These are phyloP conservation scores for Prorops nasuta DNA, from an alignment of 1,140 invertebrate genomes.

Conservation along the genomic window DNA sequence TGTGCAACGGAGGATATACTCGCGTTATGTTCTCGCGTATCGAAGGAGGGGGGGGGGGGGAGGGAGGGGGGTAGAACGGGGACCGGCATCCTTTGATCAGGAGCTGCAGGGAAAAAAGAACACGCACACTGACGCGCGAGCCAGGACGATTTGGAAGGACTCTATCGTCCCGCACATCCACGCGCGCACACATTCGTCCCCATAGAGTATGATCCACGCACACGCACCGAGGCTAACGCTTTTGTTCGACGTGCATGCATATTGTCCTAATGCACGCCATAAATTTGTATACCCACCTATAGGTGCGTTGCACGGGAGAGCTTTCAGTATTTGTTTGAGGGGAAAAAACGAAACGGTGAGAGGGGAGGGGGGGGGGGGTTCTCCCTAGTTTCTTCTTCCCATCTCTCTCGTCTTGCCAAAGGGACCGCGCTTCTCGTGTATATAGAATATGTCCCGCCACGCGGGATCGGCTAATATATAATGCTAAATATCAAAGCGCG, in stretches of 20 bases:
- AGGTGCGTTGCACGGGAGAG: slow-evolving; percentile 18
- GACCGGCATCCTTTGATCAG: slow-evolving; percentile 34
- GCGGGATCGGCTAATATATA: too few species aligned
- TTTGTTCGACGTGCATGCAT: slow-evolving; percentile 32
- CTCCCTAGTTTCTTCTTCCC: neutral
- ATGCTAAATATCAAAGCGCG: too few species aligned
- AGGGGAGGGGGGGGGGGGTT: neutral
- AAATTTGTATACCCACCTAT: slow-evolving; percentile 27
- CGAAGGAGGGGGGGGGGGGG: neutral
- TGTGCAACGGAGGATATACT: slow-evolving; percentile 13
- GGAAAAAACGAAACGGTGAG: neutral
- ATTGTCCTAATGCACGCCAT: slow-evolving; percentile 35
- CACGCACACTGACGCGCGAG: neutral
- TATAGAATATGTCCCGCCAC: too few species aligned
- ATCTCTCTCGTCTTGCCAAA: too few species aligned
- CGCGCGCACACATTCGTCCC: neutral
- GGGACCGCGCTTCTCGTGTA: too few species aligned
- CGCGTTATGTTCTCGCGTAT: slow-evolving; percentile 27
- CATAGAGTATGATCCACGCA: too few species aligned
- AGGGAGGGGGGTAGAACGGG: neutral
- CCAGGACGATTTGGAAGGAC: neutral
- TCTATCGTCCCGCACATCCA: slow-evolving; percentile 6
- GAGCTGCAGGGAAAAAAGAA: slow-evolving; percentile 26
- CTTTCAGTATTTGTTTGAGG: slow-evolving; percentile 33
- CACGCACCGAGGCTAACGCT: slow-evolving; percentile 11